Evolutionary conservation across 64 coral and sea anemone species (phyloP), one percentile per base, ranked within the genome.

Genomic region (Pocillopora verrucosa): DNA sequence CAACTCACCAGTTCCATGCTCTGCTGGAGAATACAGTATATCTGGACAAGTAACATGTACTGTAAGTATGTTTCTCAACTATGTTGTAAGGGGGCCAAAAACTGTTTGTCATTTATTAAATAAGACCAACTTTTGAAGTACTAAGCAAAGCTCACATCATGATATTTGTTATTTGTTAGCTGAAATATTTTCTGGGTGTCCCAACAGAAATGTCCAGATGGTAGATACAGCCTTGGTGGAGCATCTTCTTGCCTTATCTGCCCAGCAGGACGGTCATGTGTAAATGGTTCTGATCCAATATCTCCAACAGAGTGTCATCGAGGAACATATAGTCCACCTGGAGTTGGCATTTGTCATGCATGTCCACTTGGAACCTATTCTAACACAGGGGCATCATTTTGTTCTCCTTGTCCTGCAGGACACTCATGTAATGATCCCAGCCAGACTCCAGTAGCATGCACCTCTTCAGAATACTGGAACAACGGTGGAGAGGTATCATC

Each of bases 401-500:
- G 96, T 60, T 92, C 90, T 19, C 93, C 93, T 79, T 98, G 96
- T 61, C 93, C 93, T 61, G 85, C 73, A 78, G 96, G 96, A 20
- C 94, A 87, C n/a, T 90, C 93, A 6, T 98, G 96, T 87, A 85
- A 94, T 61, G 91, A 98, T 60, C 96, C 96, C 56, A 88, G 86
- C 57, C 57, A 92, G 37, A 36, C 67, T 20, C 93, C 93, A 38
- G 77, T 91, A 59, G 45, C 84, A 20, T 98, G 96, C 34, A 3
- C 81, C 60, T 78, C 61, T 63, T 16, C 79, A 35, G 80, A 92
- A 22, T 95, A 98, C 73, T 98, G 96, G 96, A 98, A 87, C 72
- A 98, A 98, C 88, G 96, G 78, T 83, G 96, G 87, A 87, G 94
- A 86, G 90, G 96, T 98, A 90, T 64, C 79, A 57, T 17, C 62